phyloP scores from a whole-genome alignment of 1,140 invertebrate species.

The Ooceraea biroi region DNA sequence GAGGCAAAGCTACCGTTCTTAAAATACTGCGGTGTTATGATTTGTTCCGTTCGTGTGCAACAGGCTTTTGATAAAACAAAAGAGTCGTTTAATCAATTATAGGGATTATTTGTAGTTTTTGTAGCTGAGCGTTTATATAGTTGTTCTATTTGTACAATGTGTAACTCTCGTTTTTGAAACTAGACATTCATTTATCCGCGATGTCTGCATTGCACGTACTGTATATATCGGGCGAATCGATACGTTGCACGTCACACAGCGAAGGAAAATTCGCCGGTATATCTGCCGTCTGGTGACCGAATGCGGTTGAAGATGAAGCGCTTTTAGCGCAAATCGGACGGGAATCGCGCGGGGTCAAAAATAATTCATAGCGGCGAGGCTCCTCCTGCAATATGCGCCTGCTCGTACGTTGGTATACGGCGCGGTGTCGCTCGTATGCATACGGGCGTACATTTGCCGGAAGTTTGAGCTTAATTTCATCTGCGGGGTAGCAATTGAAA shows the following conservation, averaged over 20 bases:
- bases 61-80: no score
- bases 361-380: conserved; percentile 30
- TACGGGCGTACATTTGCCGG: conserved; percentile 57
- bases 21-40: no score
- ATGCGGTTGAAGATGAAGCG: conserved; percentile 41
- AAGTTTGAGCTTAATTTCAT: conserved; percentile 66
- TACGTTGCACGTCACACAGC: neutral
- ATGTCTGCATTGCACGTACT: neutral
- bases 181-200: no score
- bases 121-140: no score
- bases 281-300: conserved; percentile 2
- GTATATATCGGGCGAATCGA: neutral
- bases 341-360: neutral
- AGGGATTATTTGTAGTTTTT: no score
- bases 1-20: no score
- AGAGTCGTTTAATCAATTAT: no score
- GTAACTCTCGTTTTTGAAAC: no score
- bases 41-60: no score
- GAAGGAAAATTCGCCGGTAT: conserved; percentile 16
- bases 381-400: conserved; percentile 29
- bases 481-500: conserved; percentile 49
- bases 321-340: conserved; percentile 38
- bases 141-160: no score
- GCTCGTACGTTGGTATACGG: neutral
- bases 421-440: conserved; percentile 40